These are phyloP conservation scores for Cyprinodon tularosa DNA, from an alignment of 2,113 vertebrate species.

Conservation along the genomic window DNA sequence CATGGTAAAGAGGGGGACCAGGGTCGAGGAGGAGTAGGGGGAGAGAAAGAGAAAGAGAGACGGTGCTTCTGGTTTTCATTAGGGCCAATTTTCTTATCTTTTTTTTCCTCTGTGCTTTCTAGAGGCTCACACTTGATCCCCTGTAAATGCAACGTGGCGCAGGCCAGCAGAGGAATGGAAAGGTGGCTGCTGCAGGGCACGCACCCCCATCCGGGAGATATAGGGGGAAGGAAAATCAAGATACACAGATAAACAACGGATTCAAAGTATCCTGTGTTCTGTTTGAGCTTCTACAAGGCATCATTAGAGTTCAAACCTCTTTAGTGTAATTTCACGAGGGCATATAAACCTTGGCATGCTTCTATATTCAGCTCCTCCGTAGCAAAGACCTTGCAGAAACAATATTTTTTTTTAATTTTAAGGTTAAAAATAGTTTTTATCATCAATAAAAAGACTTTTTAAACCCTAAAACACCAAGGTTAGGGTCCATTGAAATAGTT, in stretches of 20 bases:
- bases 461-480: too few species aligned
- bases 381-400: neutral
- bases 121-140: conserved; percentile 87
- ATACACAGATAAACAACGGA: conserved; percentile 26
- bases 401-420: neutral
- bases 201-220: conserved; percentile 66
- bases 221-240: conserved; percentile 14
- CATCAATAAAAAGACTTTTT: too few species aligned
- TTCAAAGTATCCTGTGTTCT: neutral
- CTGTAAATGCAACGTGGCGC: conserved; percentile 89
- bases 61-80: conserved; percentile 92
- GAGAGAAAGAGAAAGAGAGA: conserved; percentile 64
- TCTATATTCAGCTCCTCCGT: neutral
- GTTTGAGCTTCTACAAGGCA: neutral
- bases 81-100: conserved; percentile 95
- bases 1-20: conserved; percentile 76
- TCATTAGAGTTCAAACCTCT: neutral
- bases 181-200: conserved; percentile 80
- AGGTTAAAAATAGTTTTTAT: too few species aligned
- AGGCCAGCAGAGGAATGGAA: conserved; percentile 78
- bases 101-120: conserved; percentile 78
- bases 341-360: neutral
- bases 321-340: neutral
- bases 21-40: neutral
- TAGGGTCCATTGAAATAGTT: too few species aligned